Base-by-base conservation (phyloP, 2,113 vertebrate species). In the Physeter macrocephalus region DNA sequence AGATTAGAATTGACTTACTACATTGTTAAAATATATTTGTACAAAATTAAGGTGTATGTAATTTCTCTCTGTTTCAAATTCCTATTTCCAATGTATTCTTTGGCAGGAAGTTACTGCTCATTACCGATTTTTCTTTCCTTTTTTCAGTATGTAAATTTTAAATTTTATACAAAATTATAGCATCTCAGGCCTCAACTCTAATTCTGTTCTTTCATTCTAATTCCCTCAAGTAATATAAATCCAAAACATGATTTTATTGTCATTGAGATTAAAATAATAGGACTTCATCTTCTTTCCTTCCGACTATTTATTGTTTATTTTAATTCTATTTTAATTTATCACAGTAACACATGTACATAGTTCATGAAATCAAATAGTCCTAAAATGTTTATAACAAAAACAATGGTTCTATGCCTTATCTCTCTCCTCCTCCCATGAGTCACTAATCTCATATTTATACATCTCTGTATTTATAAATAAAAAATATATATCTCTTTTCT, bases 131-230 rank as follows among this genome's bases (percentile, higher is more conserved):
- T 84, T 49, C 86, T 95, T 80, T 13, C 36, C 34, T 52, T 82
- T 81, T 75, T 31, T 72, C 36, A 90, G 69, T 75, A 86, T 31
- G 17, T 90, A 74, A 94, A 84, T 84, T 41, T 92, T 97, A 95
- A 92, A 95, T 74, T 95, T 93, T 96, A 83, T 75, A 78, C 66
- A 29, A 87, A 92, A 94, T 87, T 87, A 94, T n/a, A 92, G 49
- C 52, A 88, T 78, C 59, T 80, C 62, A 80, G 66, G 41, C 23
- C n/a, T 83, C 69, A 87, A 92, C 12, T 72, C 41, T 49, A 94
- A 72, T 69, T 94, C 41, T 93, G 39, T 91, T 39, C 69, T 34
- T 92, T 95, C 46, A 72, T 92, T 93, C 41, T 54, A 89, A 69
- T 77, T 94, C 20, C 62, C 84, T 95, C 59, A 59, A 88, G 67